Evolutionary conservation across 1,140 invertebrate genomes (phyloP).

Genomic region (Chionoecetes opilio): DNA sequence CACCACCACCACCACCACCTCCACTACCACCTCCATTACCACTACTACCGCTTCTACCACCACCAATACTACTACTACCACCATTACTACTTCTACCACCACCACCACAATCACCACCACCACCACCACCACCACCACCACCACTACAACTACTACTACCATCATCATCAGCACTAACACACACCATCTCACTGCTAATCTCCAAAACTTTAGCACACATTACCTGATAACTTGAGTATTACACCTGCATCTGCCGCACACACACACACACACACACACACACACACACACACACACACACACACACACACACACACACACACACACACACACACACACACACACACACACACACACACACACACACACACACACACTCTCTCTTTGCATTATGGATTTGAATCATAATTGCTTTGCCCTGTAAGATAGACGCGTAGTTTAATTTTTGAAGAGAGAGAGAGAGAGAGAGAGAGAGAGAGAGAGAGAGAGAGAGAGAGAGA

Average conservation of each 20-base stretch:
- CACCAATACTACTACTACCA: no score
- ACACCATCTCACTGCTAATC: no score
- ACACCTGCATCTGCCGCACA: no score
- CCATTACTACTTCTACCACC: no score
- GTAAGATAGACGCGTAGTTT: neutral
- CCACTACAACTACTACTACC: no score
- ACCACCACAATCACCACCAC: no score
- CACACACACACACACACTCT: neutral
- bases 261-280: no score
- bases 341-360: conserved; percentile 27
- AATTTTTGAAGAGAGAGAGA: neutral
- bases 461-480: neutral
- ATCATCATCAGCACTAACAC: no score
- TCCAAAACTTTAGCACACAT: no score
- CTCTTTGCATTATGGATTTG: neutral
- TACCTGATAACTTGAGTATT: no score
- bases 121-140: no score
- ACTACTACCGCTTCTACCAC: neutral
- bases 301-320: conserved; percentile 12
- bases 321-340: conserved; percentile 27
- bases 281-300: no score
- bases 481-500: neutral
- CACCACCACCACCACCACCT: neutral
- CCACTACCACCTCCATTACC: neutral
- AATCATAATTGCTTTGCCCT: neutral